Base-by-base conservation (phyloP, 1,140 invertebrate species). In the Watersipora subatra region DNA sequence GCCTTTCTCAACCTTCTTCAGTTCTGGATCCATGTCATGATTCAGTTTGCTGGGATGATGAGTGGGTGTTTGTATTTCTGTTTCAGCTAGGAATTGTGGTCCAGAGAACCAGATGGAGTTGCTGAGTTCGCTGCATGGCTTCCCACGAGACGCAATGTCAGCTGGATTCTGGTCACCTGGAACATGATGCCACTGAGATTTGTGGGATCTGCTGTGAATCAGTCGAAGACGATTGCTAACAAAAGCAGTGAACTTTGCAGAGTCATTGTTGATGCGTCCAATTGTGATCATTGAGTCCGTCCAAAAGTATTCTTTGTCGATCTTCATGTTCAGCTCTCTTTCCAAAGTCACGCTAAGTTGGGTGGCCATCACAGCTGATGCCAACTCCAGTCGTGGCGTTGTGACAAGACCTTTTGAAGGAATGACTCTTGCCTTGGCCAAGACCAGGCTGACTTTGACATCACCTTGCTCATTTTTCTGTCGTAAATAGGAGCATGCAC, bases 121-220 rank as follows among this genome's bases (percentile, higher is more conserved):
- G 34, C 7, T 46, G 7, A 46, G n/a, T n/a, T n/a, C 7, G 34
- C n/a, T n/a, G n/a, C 34, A 46, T 46, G 17, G 17, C 15, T 24
- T n/a, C 15, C 79, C 78, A 69, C 79, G 65, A 15, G 78, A 80
- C 3, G 74, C 72, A 20, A 80, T 65, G 69, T 82, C 79, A 20
- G 77, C 79, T 7, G 79, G 77, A 68, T 82, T 82, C 20, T 67
- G 28, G 20, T 66, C 62, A 1, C 76, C 77, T 1, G 78, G 75
- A 7, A 80, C 69, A 70, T 81, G 72, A 24, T 68, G 57, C 77
- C 78, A 82, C 1, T 68, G 28, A 1, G 64, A 61, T 19, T 27
- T 15, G 24, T 57, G 66, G 57, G 30, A 46, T 2, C 27, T 24
- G 46, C 19, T 25, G 1, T 29, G 17, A 15, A 63, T 63, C 28